A percentile compares a stretch with the other conserved stretches of the same genome.
These are phyloP conservation scores for Mormyrops boulengeri DNA, from an alignment of 2,797 vertebrate species.

Conservation along the genomic window DNA sequence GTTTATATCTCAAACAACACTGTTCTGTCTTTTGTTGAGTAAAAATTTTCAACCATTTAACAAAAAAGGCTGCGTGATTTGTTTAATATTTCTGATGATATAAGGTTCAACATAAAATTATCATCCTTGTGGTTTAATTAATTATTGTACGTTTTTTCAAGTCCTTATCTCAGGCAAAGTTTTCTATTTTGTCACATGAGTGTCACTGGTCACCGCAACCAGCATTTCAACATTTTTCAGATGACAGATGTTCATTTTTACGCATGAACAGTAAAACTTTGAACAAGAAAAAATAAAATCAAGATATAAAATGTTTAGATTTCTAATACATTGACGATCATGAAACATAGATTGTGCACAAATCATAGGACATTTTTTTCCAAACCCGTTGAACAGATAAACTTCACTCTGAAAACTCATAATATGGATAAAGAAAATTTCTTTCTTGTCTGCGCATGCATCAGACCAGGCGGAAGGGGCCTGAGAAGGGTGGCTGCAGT, in stretches of 20 bases:
- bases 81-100: neutral
- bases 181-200: neutral
- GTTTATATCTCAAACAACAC: slow-evolving; percentile 4
- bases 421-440: too few species aligned
- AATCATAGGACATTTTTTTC: neutral
- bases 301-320: neutral
- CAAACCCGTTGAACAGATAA: neutral
- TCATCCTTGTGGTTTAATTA: neutral
- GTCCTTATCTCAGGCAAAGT: neutral
- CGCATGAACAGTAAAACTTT: neutral
- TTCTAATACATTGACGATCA: neutral
- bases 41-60: slow-evolving; percentile 16
- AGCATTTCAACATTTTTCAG: neutral
- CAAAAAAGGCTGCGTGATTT: slow-evolving; percentile 2
- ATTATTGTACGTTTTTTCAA: neutral
- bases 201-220: neutral
- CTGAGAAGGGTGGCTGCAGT: neutral
- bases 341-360: neutral
- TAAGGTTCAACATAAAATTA: neutral
- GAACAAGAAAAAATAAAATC: neutral
- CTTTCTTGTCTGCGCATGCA: neutral
- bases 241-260: neutral
- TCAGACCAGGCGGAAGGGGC: neutral
- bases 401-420: neutral
- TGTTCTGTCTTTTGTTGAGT: neutral